phyloP scores from a whole-genome alignment of 2,113 vertebrate species.

The Hassar affinis region DNA sequence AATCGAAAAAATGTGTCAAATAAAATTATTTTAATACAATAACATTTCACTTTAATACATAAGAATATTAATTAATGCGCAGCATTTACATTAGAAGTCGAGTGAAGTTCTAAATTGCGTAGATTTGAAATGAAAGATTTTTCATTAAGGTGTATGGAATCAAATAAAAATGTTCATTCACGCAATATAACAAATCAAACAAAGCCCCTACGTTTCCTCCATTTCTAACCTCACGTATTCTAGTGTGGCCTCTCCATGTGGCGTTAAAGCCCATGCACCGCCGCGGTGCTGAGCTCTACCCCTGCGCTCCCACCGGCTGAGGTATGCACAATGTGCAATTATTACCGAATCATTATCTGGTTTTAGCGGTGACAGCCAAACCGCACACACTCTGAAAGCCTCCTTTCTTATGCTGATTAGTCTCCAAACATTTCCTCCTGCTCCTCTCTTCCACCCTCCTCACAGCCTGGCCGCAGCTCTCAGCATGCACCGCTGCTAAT shows the following conservation, averaged over 20 bases:
- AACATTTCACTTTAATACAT: background rate
- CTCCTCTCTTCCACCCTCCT: conserved; percentile 66
- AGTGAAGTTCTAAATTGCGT: background rate
- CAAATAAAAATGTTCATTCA: background rate
- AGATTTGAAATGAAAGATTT: background rate
- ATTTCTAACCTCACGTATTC: background rate
- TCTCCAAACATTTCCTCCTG: conserved; percentile 88
- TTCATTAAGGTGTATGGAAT: no score
- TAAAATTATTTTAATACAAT: background rate
- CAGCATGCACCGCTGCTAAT: conserved; percentile 77
- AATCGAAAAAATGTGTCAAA: background rate
- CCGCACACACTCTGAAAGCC: conserved; percentile 85
- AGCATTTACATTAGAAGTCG: background rate
- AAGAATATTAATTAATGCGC: background rate
- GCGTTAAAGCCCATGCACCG: background rate
- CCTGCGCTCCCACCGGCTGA: conserved; percentile 73
- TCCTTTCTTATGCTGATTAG: conserved; percentile 91
- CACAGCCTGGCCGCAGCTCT: conserved; percentile 70
- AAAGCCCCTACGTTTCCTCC: background rate
- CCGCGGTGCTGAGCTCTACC: background rate
- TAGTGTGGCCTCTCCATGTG: background rate
- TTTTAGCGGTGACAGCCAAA: conserved; percentile 88
- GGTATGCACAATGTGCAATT: conserved; percentile 90
- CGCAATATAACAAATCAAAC: background rate
- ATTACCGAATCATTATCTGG: conserved; percentile 91